Evolutionary conservation across 2,797 vertebrate species (phyloP), one percentile per base, ranked within the genome.

Genomic region (Pitangus sulphuratus): DNA sequence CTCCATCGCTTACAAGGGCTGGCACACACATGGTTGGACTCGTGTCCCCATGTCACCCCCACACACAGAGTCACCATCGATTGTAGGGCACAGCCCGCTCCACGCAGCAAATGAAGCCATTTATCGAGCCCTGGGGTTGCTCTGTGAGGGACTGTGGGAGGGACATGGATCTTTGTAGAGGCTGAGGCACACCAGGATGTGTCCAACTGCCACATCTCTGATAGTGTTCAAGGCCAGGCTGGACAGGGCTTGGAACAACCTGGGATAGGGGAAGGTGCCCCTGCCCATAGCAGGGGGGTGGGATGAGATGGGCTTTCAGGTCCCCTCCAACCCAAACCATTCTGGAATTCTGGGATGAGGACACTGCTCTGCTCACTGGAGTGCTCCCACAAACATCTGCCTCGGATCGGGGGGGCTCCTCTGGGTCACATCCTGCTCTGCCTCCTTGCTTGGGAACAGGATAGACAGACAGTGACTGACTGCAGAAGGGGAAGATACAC

Each of bases 401-500:
- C 44, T 13, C 24, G 19, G 37, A 4, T 6, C 7, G 0, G 20
- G 25, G 16, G 11, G 25, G 1, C 16, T 51, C 33, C 74, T 30
- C 28, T 14, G 64, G 64, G 61, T 30, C 28, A 2, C 64, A 39
- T 24, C 68, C 33, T 30, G 42, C 76, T 51, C 18, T 1, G n/a
- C 58, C 47, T 48, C 40, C 69, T 9, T 17, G 8, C 50, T 21
- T 13, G 51, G 75, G 7, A 31, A 7, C 30, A 40, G 69, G 57
- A 56, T 1, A 17, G 25, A 30, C n/a, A 0, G 2, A 11, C 48
- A 42, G 42, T 0, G 0, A 5, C 50, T 1, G 37, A 9, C 33
- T 44, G 25, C 17, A 0, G 3, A 20, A 19, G 13, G 40, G 53
- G 25, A 31, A 31, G 18, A 6, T 5, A 20, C 15, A 2, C 3